Evolutionary conservation across 37 sponge, comb jelly and placozoan species (phyloP), one percentile per base, ranked within the genome.

Genomic region (Halichondria panicea): DNA sequence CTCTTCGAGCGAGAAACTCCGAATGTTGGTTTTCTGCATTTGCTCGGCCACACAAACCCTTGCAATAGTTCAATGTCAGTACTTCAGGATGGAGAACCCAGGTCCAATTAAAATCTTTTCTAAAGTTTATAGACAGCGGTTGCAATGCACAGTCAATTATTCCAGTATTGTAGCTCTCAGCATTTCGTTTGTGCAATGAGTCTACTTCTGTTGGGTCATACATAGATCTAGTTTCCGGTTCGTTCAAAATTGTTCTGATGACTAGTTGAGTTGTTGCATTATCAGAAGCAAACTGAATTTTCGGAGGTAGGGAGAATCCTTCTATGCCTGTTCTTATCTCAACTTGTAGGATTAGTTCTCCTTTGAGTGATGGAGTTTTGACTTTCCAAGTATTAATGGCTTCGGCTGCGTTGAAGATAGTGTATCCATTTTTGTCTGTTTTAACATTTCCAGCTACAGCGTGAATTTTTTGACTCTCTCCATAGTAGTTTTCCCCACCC

Each of bases 51-150:
- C 90, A 89, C 38, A 63, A 13, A 5, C 90, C 90, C 3, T 55
- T 21, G 50, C 90, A 89, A 58, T 83, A 89, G 61, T 89, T 83
- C 12, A 75, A 34, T 25, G 42, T 24, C 27, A 79, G 28, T 0
- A 32, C 35, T 40, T 27, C 24, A 0, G 90, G 90, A 36, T 38
- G 35, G 4, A 79, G 28, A 24, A 89, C 57, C 85, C 85, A 89
- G 2, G 44, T 75, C 75, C 75, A 89, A 11, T 56, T 60, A 32
- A 82, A 54, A 59, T 88, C 81, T 32, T 48, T 55, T 13, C 41
- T 28, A 57, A 89, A 83, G 55, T 89, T 55, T 4, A 89, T 31
- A 15, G 11, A 30, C 37, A 84, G 56, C 11, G 28, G 15, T n/a
- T 71, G 53, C 21, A 78, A 24, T 43, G 85, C 84, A 48, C 76